These are phyloP conservation scores for Meloidogyne floridensis DNA, from an alignment of 1,140 invertebrate genomes.

Conservation along the genomic window DNA sequence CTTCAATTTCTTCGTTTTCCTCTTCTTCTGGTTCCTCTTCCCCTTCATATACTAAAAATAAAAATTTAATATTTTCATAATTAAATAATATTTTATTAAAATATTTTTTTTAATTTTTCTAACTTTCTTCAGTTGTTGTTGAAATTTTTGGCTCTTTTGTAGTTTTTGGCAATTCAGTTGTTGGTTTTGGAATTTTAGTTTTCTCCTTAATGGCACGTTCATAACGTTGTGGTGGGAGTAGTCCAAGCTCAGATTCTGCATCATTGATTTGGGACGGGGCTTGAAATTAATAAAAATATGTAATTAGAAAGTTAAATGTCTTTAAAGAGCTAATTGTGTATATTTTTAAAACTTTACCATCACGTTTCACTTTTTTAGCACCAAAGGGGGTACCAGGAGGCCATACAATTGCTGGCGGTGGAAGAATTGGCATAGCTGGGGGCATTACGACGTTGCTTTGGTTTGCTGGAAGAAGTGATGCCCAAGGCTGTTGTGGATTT, in stretches of 20 bases:
- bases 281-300: no score
- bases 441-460: neutral
- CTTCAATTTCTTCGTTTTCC: neutral
- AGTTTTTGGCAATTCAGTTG: neutral
- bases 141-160: neutral
- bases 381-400: neutral
- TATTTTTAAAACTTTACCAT: neutral
- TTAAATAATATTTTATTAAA: no score
- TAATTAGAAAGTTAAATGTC: no score
- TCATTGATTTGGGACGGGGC: neutral
- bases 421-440: neutral
- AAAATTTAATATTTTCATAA: no score
- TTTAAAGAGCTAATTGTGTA: no score
- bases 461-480: neutral
- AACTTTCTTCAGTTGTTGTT: neutral
- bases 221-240: neutral
- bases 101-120: no score
- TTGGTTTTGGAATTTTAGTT: conserved; percentile 3
- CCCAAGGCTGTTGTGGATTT: neutral
- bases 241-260: neutral
- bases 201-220: neutral
- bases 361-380: neutral
- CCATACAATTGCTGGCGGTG: neutral
- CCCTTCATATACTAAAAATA: no score
- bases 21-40: neutral